Percentiles rank a stretch among this genome's conserved stretches.
Evolutionary conservation across 2,113 vertebrate species (phyloP).

Genomic region (Rhabdomys dilectus): DNA sequence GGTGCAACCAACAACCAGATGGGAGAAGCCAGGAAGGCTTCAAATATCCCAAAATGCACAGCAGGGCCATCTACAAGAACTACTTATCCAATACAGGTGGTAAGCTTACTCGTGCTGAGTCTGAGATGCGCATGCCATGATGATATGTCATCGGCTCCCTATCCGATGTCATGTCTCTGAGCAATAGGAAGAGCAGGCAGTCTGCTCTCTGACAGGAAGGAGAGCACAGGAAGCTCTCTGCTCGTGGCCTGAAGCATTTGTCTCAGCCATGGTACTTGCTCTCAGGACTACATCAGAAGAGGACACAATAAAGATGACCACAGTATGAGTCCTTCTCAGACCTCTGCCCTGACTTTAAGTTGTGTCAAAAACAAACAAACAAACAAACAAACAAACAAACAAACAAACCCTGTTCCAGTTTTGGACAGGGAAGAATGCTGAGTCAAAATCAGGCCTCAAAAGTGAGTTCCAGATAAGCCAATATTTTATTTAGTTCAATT

Average conservation of each 20-base stretch:
- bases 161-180: not conserved
- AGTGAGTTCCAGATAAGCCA: not conserved
- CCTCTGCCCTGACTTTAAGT: not conserved
- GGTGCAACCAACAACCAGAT: not conserved
- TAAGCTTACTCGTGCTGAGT: not conserved
- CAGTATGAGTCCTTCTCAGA: not conserved
- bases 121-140: not conserved
- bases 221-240: not conserved
- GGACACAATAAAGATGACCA: not conserved
- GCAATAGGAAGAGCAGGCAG: constrained; percentile 10
- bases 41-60: not conserved
- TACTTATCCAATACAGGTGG: not conserved
- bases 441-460: constrained; percentile 9
- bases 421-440: not conserved
- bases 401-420: not conserved
- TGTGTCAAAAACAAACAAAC: not conserved
- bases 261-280: constrained; percentile 47
- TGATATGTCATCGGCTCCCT: constrained; percentile 14
- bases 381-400: too few species aligned
- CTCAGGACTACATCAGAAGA: constrained; percentile 26
- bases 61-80: not conserved
- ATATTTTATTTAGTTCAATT: constrained; percentile 27
- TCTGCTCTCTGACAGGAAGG: not conserved
- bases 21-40: not conserved
- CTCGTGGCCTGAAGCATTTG: constrained; percentile 28